Evolutionary conservation across 2,888 invertebrate species (phyloP).

Genomic region (Latrodectus elegans): DNA sequence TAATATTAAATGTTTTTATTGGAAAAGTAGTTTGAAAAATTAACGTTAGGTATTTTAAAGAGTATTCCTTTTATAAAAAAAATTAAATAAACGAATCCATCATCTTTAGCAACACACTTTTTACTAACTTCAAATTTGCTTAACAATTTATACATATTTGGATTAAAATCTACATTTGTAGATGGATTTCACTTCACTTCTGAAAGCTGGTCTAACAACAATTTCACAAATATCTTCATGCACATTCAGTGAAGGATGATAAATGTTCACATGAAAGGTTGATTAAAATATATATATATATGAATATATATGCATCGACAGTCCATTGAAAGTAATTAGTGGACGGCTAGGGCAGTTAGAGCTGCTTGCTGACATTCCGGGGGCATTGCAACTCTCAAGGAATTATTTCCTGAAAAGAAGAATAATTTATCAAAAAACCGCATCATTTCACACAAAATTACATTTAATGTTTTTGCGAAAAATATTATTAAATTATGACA

Average conservation of each 20-base stretch:
- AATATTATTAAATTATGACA: too few species aligned
- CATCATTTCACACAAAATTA: too few species aligned
- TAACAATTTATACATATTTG: background rate
- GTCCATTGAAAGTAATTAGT: conserved; percentile 46
- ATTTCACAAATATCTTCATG: background rate
- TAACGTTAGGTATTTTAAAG: too few species aligned
- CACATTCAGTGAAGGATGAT: background rate
- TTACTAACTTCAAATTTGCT: background rate
- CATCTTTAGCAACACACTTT: background rate
- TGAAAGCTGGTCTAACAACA: background rate
- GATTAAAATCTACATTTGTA: background rate
- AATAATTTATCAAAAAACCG: background rate
- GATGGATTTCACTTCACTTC: background rate
- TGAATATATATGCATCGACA: conserved; percentile 40
- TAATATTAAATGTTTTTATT: too few species aligned
- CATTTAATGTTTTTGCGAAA: too few species aligned
- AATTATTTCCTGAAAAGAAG: conserved; percentile 46
- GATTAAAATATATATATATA: conserved; percentile 11
- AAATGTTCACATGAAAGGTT: background rate
- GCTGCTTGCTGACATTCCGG: conserved; percentile 67
- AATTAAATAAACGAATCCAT: too few species aligned
- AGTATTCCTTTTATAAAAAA: too few species aligned
- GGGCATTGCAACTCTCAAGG: conserved; percentile 67
- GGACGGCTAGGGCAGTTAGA: conserved; percentile 65
- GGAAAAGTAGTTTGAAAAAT: too few species aligned